Evolutionary conservation across 2,888 invertebrate species (phyloP), one percentile per base, ranked within the genome.

Genomic region (Choreutis nemorana): DNA sequence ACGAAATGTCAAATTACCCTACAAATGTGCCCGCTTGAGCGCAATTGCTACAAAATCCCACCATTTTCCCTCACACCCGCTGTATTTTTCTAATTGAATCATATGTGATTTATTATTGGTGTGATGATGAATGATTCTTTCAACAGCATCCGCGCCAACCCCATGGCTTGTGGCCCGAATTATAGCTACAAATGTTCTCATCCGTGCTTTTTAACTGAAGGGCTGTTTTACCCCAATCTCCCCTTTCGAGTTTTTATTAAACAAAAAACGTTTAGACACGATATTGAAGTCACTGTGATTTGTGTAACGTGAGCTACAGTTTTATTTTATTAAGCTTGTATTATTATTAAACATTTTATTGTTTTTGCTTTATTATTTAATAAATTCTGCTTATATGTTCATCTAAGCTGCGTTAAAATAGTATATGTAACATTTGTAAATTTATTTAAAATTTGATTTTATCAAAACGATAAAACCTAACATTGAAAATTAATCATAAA

Each of bases 101-200:
- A 70, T 67, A 55, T 70, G 73, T 78, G 77, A 78, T 78, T 78
- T 78, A 78, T 77, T 71, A 73, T 73, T 71, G 75, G 72, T 66
- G 51, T 75, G 78, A 77, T 78, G 78, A 78, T 78, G 78, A 68
- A 77, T 78, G 75, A 77, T 77, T 75, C 75, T 77, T 73, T 77
- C 77, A 77, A 57, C 65, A 59, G 55, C 77, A 77, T 65, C 72
- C 72, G 75, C 42, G 70, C 60, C 67, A 62, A 72, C 73, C 72
- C 61, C 62, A 51, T 52, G 55, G 61, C 57, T 68, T 70, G 68
- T 47, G 70, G 72, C 53, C 56, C 67, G 53, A 66, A 72, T 77
- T 73, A 72, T 73, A 67, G 67, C 68, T 66, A 66, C 72, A 68
- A 77, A 75, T 72, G 70, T 64, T 70, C 70, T 57, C 63, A 61